Evolutionary conservation across 2,113 vertebrate species (phyloP).

Genomic region (Butorides virescens): DNA sequence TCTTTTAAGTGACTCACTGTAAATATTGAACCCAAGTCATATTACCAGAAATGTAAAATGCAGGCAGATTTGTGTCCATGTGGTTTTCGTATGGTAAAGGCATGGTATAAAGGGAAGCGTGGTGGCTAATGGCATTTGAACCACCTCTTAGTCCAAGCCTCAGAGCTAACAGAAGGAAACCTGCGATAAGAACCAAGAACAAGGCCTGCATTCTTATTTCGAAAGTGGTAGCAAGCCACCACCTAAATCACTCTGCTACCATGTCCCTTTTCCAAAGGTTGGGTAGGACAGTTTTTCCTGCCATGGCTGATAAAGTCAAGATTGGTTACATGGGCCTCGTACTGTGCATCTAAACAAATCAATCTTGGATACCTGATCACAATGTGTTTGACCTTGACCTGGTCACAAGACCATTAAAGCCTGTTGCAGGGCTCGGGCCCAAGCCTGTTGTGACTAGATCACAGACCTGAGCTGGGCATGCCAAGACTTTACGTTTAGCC

Average conservation of each 20-base stretch:
- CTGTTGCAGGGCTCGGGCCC: background rate
- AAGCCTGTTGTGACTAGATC: background rate
- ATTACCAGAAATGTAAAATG: background rate
- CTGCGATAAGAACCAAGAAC: background rate
- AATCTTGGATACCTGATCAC: background rate
- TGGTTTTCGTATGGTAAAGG: accelerated
- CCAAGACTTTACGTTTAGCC: background rate
- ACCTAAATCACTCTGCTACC: background rate
- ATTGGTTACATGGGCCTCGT: accelerated
- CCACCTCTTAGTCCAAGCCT: background rate
- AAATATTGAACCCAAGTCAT: background rate
- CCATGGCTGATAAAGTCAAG: background rate
- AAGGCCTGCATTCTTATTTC: background rate
- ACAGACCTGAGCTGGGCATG: background rate
- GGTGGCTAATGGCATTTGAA: background rate
- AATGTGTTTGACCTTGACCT: background rate
- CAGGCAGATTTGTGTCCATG: background rate
- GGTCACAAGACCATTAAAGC: background rate
- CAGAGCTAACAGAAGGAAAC: background rate
- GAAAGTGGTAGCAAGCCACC: background rate
- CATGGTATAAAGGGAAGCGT: background rate
- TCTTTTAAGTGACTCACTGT: background rate
- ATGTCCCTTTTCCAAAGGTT: accelerated
- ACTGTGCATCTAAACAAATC: accelerated
- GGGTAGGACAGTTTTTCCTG: background rate